Conservation (phyloP, 2,888 invertebrate species). For the Xestia ashworthii region DNA sequence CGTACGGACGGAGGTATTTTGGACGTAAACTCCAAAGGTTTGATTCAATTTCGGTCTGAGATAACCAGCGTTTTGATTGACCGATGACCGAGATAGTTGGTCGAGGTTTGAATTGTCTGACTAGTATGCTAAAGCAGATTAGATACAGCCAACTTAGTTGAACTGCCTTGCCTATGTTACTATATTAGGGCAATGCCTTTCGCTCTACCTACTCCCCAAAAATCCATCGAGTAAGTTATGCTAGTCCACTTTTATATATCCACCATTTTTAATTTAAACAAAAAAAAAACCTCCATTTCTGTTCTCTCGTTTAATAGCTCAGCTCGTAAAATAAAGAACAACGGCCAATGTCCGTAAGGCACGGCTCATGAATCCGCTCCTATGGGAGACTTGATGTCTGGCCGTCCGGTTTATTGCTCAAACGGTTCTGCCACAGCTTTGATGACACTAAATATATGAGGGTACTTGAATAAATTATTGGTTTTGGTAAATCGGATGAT, state of each 20-base stretch:
- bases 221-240: neutral
- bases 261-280: conserved; percentile 14
- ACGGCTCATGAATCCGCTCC: conserved; percentile 65
- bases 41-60: conserved; percentile 29
- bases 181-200: neutral
- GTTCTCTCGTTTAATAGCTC: conserved; percentile 60
- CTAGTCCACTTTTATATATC: neutral
- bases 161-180: neutral
- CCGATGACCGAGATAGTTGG: conserved; percentile 18
- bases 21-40: conserved; percentile 22
- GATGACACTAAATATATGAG: conserved; percentile 33
- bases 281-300: conserved; percentile 8
- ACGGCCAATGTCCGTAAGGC: conserved; percentile 61
- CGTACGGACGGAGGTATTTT: conserved; percentile 25
- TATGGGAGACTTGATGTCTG: conserved; percentile 47
- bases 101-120: neutral
- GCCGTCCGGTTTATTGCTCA: conserved; percentile 51
- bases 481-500: conserved; percentile 26
- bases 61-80: conserved; percentile 44
- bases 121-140: neutral
- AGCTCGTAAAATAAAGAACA: conserved; percentile 62
- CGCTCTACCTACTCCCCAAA: neutral
- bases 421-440: conserved; percentile 39
- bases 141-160: neutral
- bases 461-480: conserved; percentile 38